Evolutionary conservation across 2,113 vertebrate genomes (phyloP).

Genomic region (Herpailurus yagouaroundi): DNA sequence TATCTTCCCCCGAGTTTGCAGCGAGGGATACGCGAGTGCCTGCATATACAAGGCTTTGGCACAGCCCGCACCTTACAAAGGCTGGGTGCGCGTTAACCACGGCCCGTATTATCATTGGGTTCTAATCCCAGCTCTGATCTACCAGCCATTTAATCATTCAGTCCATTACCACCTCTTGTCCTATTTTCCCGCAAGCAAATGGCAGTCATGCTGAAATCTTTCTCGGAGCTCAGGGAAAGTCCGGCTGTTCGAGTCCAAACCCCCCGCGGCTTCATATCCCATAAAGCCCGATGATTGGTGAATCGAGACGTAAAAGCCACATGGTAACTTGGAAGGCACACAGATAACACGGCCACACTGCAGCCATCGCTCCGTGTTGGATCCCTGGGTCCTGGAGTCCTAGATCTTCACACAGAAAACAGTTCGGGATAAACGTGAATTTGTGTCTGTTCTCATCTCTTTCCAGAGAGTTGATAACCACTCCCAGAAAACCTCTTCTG

Average conservation of each 20-base stretch:
- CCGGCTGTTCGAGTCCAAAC: neutral
- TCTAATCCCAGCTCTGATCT: neutral
- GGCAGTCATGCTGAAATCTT: accelerated
- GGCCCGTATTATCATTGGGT: accelerated
- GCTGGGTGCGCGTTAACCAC: accelerated
- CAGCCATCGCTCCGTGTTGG: accelerated
- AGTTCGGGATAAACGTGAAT: accelerated
- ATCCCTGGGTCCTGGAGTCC: accelerated
- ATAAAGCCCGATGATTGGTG: neutral
- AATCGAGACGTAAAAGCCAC: neutral
- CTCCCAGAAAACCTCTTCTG: neutral
- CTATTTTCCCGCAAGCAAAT: neutral
- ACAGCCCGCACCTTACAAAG: accelerated
- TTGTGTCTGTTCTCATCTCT: too few relatives aligned
- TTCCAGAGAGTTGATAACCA: neutral
- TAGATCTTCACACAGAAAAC: neutral
- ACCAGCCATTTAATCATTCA: too few relatives aligned
- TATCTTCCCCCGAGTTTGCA: accelerated
- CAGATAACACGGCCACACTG: accelerated
- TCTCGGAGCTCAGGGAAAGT: neutral
- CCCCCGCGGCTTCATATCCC: neutral
- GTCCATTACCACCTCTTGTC: too few relatives aligned
- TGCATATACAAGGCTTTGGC: accelerated
- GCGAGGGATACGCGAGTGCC: accelerated
- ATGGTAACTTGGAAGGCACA: accelerated